Evolutionary conservation across 2,797 vertebrate species (phyloP).

Genomic region (Pterois miles): DNA sequence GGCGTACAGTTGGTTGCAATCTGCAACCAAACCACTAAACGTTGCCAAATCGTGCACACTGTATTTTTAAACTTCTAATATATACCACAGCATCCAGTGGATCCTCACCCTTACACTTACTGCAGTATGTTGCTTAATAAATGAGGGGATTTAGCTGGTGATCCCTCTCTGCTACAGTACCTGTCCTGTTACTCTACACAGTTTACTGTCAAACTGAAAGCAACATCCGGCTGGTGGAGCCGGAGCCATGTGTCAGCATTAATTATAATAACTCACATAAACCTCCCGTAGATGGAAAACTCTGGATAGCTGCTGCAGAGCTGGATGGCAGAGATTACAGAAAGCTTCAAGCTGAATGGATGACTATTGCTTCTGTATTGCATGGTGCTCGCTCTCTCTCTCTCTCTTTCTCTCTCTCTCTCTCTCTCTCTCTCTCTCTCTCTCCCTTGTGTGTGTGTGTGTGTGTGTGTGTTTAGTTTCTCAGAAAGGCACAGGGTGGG

Average conservation of each 20-base stretch:
- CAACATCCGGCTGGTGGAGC: background rate
- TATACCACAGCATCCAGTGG: too few species aligned
- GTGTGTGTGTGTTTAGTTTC: slow-evolving; percentile 13
- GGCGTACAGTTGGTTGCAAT: too few species aligned
- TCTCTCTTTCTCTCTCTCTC: background rate
- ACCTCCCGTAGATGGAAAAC: slow-evolving; percentile 36
- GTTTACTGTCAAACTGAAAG: background rate
- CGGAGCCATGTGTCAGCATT: background rate
- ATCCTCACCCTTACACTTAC: too few species aligned
- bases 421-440: background rate
- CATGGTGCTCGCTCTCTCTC: background rate
- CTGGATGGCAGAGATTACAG: slow-evolving; percentile 41
- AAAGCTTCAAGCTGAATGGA: slow-evolving; percentile 31
- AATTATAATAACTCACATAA: slow-evolving; percentile 25
- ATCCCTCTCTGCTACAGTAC: too few species aligned
- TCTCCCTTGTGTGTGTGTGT: background rate
- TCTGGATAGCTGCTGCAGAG: slow-evolving; percentile 25
- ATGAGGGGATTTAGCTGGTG: too few species aligned
- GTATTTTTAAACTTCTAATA: too few species aligned
- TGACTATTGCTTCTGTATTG: slow-evolving; percentile 35
- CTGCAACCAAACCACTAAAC: too few species aligned
- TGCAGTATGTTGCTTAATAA: too few species aligned
- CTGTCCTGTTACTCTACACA: too few species aligned
- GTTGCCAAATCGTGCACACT: too few species aligned
- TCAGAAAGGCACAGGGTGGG: slow-evolving; percentile 33